Conservation (phyloP, 1,140 invertebrate species). For the Thalassaphorura encarpata region DNA sequence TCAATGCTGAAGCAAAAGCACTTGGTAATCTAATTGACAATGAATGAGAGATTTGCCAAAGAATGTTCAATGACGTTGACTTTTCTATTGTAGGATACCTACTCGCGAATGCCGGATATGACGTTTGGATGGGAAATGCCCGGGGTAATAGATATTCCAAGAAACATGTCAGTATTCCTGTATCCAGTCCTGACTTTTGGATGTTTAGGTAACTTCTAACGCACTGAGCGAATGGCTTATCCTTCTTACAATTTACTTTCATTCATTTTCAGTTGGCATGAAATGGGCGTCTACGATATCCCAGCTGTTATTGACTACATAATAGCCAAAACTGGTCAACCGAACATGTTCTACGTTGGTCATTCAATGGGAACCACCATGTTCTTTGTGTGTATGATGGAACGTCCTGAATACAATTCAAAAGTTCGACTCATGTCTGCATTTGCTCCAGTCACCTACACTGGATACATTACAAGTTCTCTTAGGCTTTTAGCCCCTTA, state of each 20-base stretch:
- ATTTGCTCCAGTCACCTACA: conserved; percentile 46
- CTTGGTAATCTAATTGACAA: conserved; percentile 44
- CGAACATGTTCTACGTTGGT: conserved; percentile 47
- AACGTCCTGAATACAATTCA: conserved; percentile 49
- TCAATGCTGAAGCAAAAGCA: conserved; percentile 49
- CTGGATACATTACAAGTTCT: neutral
- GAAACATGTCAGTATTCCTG: neutral
- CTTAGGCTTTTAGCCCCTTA: neutral
- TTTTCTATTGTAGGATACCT: conserved; percentile 21
- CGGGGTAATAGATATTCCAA: conserved; percentile 40
- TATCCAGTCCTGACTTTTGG: conserved; percentile 30
- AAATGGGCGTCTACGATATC: conserved; percentile 51
- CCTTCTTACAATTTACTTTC: neutral
- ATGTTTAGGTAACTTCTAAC: conserved; percentile 33
- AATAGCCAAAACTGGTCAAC: conserved; percentile 42
- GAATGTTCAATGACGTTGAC: too few relatives aligned
- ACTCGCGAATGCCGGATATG: conserved; percentile 39
- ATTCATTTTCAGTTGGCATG: conserved; percentile 8
- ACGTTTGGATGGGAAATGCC: conserved; percentile 41
- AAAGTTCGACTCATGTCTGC: conserved; percentile 48
- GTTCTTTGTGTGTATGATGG: conserved; percentile 41
- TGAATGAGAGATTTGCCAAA: neutral
- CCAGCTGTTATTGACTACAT: conserved; percentile 56
- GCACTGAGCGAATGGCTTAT: neutral
- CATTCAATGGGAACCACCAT: conserved; percentile 59